A percentile compares a stretch with the other conserved stretches of the same genome.
Conservation (phyloP, 2,888 invertebrate species). For the Acrobasis suavella region DNA sequence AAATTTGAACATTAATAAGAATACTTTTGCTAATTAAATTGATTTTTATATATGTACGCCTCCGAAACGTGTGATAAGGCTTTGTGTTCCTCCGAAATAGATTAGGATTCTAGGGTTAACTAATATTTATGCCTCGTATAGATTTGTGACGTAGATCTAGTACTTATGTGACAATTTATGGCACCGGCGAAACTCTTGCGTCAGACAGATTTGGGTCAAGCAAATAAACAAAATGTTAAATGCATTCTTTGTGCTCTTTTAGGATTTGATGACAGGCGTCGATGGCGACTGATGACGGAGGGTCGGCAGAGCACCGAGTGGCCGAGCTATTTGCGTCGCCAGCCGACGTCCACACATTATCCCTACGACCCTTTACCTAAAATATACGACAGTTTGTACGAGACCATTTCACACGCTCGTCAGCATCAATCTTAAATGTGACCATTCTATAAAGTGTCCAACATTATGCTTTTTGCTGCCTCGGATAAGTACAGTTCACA, state of each 20-base stretch:
- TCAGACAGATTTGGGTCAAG: constrained; percentile 13
- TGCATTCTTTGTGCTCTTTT: constrained; percentile 38
- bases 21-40: too few relatives aligned
- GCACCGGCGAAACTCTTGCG: constrained; percentile 1
- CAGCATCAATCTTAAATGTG: constrained; percentile 38
- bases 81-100: too few relatives aligned
- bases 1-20: too few relatives aligned
- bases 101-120: too few relatives aligned
- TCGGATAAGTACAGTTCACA: too few relatives aligned
- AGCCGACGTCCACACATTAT: constrained; percentile 57
- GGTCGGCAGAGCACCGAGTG: constrained; percentile 41
- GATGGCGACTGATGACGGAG: constrained; percentile 45
- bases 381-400: constrained; percentile 52
- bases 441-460: constrained; percentile 22
- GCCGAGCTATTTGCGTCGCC: constrained; percentile 55
- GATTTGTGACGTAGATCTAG: too few relatives aligned
- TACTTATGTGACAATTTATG: not conserved
- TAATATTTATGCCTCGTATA: too few relatives aligned
- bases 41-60: too few relatives aligned
- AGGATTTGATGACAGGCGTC: constrained; percentile 40
- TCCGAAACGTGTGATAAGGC: too few relatives aligned
- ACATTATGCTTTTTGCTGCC: constrained; percentile 1
- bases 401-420: constrained; percentile 51
- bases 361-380: constrained; percentile 55
- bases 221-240: constrained; percentile 26